Base-by-base conservation (phyloP, 2,113 vertebrate genomes). In the Thermophis baileyi region DNA sequence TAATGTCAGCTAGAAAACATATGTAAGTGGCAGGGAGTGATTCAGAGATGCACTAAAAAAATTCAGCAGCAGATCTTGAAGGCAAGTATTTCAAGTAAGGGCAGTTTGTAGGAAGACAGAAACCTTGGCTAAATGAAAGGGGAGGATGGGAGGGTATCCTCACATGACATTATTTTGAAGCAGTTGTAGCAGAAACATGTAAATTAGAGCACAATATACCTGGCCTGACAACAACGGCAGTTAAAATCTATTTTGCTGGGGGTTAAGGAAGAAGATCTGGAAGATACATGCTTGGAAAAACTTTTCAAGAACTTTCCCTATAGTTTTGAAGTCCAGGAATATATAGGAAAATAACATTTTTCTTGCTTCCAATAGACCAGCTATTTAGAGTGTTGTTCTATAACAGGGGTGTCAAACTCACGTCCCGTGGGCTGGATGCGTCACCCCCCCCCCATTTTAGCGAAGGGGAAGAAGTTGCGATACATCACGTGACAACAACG, bases 381-480 rank as follows among this genome's bases (percentile, higher is more conserved):
- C 12, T 69, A 69, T 69, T 69, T n/a, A 16, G 63, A 69, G 30
- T 18, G 4, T 16, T 69, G 5, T 18, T 74, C 6, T 74, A 40
- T 40, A 18, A 74, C 50, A 51, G 12, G 50, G 9, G 50, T 51
- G 12, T 51, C 12, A 51, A 51, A 51, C 50, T 51, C 50, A 51
- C 3, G 12, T 12, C 11, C 12, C 11, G 0, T 0, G 2, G 50
- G 11, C 50, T 3, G 11, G 50, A 12, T 51, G 12, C 10, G 0
- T 51, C 50, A 51, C 10, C 49, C 46, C 49, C 49, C 50, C 50
- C 11, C 50, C 50, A 51, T 51, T 51, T 51, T 51, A 51, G 50
- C 12, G 3, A 51, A 51, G 50, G 50, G 3, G 50, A 51, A 51
- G 50, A 51, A 3, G 50, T 51, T 51, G 49, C 1, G 6, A 49